Evolutionary conservation across 2,888 invertebrate species (phyloP), one percentile per base, ranked within the genome.

Genomic region (Eilema depressum): DNA sequence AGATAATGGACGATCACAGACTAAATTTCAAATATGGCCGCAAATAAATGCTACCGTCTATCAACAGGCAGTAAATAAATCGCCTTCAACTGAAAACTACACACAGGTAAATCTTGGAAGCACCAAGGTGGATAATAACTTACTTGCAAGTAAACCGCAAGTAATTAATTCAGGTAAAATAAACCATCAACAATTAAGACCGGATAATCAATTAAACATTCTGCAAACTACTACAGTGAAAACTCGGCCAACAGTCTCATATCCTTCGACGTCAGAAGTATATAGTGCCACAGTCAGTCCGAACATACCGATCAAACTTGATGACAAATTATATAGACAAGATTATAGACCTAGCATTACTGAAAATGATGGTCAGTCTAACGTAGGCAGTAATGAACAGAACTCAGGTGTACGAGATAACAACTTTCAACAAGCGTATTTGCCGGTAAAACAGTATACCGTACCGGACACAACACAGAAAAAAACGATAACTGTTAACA

Each of bases 21-120:
- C 20, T 53, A 10, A 17, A 57, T 41, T 63, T n/a, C 59, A 57
- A 70, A 28, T n/a, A 56, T 71, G 74, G 78, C 11, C 69, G 1
- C 30, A 66, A 11, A 28, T 23, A 12, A 69, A 78, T 65, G 20
- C 12, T 11, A 69, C 66, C 0, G 67, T 33, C 0, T 70, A 63
- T 26, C 71, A 75, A 56, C 68, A 61, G n/a, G 61, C 56, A 57
- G 23, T 33, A 37, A 56, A 63, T 14, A 62, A 63, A 57, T 26
- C 56, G 7, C 33, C 62, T 56, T 63, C 47, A 33, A 66, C 70
- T 8, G 61, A 56, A 20, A 56, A 33, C 23, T 33, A 23, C 20
- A 14, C 25, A 5, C 70, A 56, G 10, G 33, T 26, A 41, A 41
- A 20, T 17, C 59, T n/a, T 59, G 63, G 30, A 12, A 30, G 64